Base-by-base conservation (phyloP, 2,888 invertebrate species). In the Chirona hameri region DNA sequence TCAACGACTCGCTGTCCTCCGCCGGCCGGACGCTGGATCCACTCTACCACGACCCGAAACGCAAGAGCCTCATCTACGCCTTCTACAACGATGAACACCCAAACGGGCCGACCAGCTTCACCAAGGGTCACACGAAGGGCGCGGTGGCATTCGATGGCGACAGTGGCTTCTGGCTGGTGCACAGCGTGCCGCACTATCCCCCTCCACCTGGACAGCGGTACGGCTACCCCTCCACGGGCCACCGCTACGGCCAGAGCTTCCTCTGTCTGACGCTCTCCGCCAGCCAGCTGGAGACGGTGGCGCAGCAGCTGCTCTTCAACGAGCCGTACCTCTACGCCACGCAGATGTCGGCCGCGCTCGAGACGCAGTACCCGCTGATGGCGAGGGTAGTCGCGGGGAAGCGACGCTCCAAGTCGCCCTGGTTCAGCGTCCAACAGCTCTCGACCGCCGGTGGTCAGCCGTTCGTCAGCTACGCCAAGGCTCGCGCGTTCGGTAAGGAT, bases 1-100 rank as follows among this genome's bases (percentile, higher is more conserved):
- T 76, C 21, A 27, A 46, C 76, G 24, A 46, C 76, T 39, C 24
- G 48, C 7, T 9, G 21, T 55, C 65, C 46, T 29, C 69, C 10
- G 15, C 52, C 27, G 52, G 46, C 12, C 48, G 46, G 24, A 48
- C 79, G 27, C 48, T 72, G 76, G 31, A 48, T 14, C 57, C 55
- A 0, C n/a, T 82, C 72, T 82, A 82, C 24, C 10, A 2, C 15
- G 3, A 60, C 14, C 15, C 69, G 0, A 4, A 31, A 24, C 46
- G 39, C 65, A 65, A 83, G 81, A 83, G 83, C 81, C 60, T 84
- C 0, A 86, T 87, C 82, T 91, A 91, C 87, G 86, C 95, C 31
- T 89, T 95, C 83, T 98, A 98, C 89, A 98, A 97, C 87, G 97
- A 98, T 87, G 93, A 96, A 87, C 92, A 93, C 0, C 96, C 96